Conservation (phyloP, 2,113 vertebrate species). For the Proteles cristata region DNA sequence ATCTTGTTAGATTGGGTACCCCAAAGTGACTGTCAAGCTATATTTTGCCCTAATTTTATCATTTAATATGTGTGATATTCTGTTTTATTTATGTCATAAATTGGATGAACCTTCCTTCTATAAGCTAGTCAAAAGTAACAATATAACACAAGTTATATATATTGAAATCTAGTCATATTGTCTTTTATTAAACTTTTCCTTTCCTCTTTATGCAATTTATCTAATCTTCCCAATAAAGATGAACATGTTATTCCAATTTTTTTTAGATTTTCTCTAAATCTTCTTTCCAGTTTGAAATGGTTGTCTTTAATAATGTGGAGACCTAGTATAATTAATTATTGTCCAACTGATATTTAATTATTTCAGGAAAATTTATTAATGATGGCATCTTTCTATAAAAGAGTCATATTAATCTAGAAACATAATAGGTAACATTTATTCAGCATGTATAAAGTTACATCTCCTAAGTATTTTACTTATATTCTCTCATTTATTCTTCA, state of each 20-base stretch:
- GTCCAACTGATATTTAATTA: not conserved
- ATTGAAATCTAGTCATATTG: not conserved
- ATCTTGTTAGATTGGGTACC: not conserved
- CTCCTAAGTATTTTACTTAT: not conserved
- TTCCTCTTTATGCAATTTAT: not conserved
- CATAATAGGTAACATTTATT: not conserved
- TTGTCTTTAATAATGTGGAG: not conserved
- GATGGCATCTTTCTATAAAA: not conserved
- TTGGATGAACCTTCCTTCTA: not conserved
- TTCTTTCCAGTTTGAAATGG: not conserved
- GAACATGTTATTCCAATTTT: not conserved
- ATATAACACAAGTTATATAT: not conserved
- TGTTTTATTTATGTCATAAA: not conserved
- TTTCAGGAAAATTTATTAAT: conserved; percentile 3
- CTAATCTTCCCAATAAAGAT: not conserved
- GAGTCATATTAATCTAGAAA: not conserved
- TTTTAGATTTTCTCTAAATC: not conserved
- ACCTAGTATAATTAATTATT: not conserved
- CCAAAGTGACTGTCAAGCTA: not conserved
- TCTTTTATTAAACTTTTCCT: not conserved
- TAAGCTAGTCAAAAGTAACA: not conserved
- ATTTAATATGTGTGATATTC: not conserved
- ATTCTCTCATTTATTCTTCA: not conserved
- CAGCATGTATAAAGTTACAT: not conserved
- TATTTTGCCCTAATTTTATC: not conserved